These are phyloP conservation scores for Galeopterus variegatus DNA, from an alignment of 2,113 vertebrate genomes.

Conservation along the genomic window DNA sequence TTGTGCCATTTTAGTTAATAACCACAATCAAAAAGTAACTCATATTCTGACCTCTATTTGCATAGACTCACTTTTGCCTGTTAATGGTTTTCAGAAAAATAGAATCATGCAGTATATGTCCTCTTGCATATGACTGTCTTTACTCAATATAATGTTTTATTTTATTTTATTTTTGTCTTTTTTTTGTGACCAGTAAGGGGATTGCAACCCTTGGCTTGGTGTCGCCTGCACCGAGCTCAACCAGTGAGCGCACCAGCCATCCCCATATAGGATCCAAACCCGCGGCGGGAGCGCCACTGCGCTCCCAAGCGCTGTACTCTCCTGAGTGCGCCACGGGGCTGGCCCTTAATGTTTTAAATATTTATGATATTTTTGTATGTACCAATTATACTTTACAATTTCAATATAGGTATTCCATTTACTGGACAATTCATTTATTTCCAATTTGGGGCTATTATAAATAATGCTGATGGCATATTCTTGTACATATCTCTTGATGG, in stretches of 20 bases:
- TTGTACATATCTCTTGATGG: not conserved
- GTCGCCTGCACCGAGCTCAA: no score
- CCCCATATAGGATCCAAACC: no score
- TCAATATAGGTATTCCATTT: not conserved
- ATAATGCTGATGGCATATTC: not conserved
- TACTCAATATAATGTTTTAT: not conserved
- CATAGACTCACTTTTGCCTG: not conserved
- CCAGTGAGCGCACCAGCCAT: no score
- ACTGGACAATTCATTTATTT: not conserved
- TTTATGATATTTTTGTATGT: not conserved
- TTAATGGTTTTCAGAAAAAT: not conserved
- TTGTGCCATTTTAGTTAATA: not conserved
- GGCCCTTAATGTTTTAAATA: conserved; percentile 11
- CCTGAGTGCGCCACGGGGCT: no score
- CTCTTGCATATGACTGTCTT: not conserved
- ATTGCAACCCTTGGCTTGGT: no score
- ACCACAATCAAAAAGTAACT: not conserved
- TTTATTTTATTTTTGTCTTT: conserved; percentile 58
- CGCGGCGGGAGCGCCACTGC: no score
- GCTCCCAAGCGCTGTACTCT: no score
- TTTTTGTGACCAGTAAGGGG: no score
- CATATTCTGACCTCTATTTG: not conserved
- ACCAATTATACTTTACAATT: not conserved
- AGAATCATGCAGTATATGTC: not conserved
- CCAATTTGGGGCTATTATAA: not conserved